These are phyloP conservation scores for Sciaenops ocellatus DNA, from an alignment of 2,797 vertebrate genomes.

Conservation along the genomic window DNA sequence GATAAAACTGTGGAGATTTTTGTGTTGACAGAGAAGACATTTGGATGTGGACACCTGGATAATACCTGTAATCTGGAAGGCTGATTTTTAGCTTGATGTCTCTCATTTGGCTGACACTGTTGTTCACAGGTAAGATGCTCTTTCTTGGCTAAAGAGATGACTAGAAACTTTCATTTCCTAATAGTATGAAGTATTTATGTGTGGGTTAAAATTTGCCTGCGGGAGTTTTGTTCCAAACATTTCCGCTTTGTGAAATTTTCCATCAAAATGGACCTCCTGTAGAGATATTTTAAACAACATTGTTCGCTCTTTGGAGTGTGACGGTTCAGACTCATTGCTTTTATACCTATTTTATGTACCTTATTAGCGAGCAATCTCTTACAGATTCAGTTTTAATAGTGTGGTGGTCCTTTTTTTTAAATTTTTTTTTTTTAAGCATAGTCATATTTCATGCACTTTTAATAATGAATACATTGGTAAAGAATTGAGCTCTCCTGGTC, in stretches of 20 bases:
- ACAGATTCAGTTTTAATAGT: neutral
- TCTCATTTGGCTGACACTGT: slow-evolving; percentile 69
- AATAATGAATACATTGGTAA: neutral
- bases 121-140: slow-evolving; percentile 82
- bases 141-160: neutral
- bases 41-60: slow-evolving; percentile 35
- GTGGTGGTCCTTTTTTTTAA: neutral
- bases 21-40: slow-evolving; percentile 1
- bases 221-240: neutral
- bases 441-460: neutral
- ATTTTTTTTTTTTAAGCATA: neutral
- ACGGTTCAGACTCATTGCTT: neutral
- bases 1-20: slow-evolving; percentile 51
- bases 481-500: neutral
- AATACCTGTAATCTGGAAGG: slow-evolving; percentile 14
- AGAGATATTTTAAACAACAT: neutral
- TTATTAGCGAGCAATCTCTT: neutral
- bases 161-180: neutral
- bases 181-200: neutral
- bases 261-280: neutral
- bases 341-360: neutral
- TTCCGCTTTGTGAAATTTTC: neutral
- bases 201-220: neutral
- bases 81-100: slow-evolving; percentile 62
- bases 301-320: neutral